Percentiles rank a stretch among this genome's conserved stretches.
phyloP scores from a whole-genome alignment of 2,113 vertebrate genomes.

The Mesoclemmys tuberculata region DNA sequence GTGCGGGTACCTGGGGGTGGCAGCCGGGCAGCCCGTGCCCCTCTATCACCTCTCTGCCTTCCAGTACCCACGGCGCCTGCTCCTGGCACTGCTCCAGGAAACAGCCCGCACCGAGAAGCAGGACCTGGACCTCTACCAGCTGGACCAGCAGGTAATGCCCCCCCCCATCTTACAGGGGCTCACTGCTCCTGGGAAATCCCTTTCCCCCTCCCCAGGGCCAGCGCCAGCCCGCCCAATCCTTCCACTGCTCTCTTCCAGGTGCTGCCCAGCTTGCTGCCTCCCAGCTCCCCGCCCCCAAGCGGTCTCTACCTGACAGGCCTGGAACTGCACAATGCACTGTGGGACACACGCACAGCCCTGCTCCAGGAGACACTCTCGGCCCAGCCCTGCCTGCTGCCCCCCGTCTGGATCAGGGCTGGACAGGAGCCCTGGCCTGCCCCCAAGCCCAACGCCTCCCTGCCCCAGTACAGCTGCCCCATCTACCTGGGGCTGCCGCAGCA shows the following conservation, averaged over 20 bases:
- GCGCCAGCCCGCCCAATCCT: background rate
- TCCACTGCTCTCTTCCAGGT: background rate
- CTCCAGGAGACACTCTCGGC: conserved; percentile 71
- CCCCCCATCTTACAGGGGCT: background rate
- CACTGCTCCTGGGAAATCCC: too few relatives aligned
- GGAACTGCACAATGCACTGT: conserved; percentile 80
- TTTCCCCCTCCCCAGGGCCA: background rate
- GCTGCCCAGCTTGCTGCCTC: background rate
- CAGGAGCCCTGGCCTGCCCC: background rate
- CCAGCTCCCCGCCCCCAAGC: conserved; percentile 4
- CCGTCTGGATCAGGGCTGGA: conserved; percentile 60
- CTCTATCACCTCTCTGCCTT: conserved; percentile 83
- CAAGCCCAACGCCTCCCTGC: background rate
- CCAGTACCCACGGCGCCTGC: conserved; percentile 75
- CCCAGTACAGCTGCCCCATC: conserved; percentile 76
- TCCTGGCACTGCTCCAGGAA: conserved; percentile 79
- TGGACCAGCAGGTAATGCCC: conserved; percentile 46
- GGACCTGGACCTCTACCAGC: background rate
- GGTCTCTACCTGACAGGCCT: conserved; percentile 81
- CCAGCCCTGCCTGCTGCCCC: conserved; percentile 72
- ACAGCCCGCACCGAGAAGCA: conserved; percentile 49
- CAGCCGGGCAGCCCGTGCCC: background rate
- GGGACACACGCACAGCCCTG: conserved; percentile 72
- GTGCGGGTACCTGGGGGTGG: conserved; percentile 63
- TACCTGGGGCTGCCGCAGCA: conserved; percentile 53